Percentiles rank a stretch among this genome's conserved stretches.
phyloP scores from a whole-genome alignment of 2,113 vertebrate species.

The Oceanites oceanicus region DNA sequence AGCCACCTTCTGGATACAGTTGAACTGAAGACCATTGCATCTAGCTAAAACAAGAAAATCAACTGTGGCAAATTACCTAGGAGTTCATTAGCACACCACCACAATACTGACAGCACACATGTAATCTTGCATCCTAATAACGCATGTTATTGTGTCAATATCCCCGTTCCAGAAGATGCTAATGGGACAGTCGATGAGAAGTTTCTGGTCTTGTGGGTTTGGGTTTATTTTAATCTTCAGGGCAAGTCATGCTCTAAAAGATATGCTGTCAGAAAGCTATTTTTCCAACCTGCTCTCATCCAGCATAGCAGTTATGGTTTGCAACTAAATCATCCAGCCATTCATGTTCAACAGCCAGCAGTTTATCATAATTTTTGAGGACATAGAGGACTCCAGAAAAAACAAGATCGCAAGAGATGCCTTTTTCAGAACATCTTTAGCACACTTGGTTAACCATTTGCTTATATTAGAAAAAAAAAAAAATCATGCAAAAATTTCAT shows the following conservation, averaged over 20 bases:
- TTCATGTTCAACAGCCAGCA: neutral
- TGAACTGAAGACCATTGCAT: neutral
- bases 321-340: neutral
- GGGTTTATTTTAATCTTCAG: slow-evolving; percentile 4
- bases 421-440: neutral
- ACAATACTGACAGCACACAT: neutral
- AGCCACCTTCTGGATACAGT: neutral
- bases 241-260: neutral
- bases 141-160: neutral
- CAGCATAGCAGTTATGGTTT: slow-evolving; percentile 28
- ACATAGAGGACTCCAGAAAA: slow-evolving; percentile 3
- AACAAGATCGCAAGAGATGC: neutral
- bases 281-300: slow-evolving; percentile 27
- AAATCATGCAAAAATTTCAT: neutral
- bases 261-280: neutral
- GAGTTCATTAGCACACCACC: neutral
- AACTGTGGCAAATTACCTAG: neutral
- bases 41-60: neutral
- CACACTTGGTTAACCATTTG: neutral
- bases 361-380: neutral
- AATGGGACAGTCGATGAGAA: neutral
- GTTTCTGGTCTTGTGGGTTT: neutral
- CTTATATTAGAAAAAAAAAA: neutral
- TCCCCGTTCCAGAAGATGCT: neutral
- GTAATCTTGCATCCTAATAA: neutral